Percentiles rank a stretch among this genome's conserved stretches.
phyloP scores from a whole-genome alignment of 2,797 vertebrate genomes.

The Gallinago nigripennis region DNA sequence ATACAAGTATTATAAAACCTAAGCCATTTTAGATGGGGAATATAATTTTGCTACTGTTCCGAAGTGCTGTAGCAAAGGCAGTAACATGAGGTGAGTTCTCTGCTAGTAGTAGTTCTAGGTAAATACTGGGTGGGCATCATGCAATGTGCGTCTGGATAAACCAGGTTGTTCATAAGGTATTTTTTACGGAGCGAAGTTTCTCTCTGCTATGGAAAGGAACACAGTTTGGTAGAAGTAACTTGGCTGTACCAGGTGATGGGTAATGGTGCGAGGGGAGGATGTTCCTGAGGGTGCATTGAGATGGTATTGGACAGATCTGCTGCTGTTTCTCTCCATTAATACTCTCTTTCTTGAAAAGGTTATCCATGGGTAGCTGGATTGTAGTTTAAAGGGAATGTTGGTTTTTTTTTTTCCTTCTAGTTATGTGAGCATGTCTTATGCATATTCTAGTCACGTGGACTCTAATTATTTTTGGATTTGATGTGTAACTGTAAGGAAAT shows the following conservation, averaged over 20 bases:
- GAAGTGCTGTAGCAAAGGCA: neutral
- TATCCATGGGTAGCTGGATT: neutral
- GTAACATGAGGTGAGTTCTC: neutral
- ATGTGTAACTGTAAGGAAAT: neutral
- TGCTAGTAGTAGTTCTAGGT: neutral
- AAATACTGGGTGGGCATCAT: neutral
- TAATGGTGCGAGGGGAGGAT: neutral
- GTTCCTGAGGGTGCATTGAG: neutral
- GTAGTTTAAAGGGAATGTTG: neutral
- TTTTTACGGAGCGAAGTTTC: neutral
- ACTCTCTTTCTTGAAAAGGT: neutral
- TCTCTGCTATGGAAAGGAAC: neutral
- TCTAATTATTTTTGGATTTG: neutral
- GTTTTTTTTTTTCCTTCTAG: neutral
- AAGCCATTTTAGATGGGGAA: neutral
- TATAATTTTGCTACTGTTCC: neutral
- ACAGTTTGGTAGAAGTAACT: neutral
- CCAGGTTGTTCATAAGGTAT: neutral
- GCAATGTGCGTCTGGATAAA: neutral
- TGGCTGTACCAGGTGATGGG: neutral
- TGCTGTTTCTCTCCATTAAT: neutral
- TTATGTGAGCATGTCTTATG: rapidly evolving
- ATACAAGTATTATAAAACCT: neutral
- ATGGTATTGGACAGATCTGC: neutral
- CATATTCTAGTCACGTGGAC: neutral